Percentiles rank a stretch among this genome's conserved stretches.
These are phyloP conservation scores for Hystrix cristata DNA, from an alignment of 2,113 vertebrate species.

Conservation along the genomic window DNA sequence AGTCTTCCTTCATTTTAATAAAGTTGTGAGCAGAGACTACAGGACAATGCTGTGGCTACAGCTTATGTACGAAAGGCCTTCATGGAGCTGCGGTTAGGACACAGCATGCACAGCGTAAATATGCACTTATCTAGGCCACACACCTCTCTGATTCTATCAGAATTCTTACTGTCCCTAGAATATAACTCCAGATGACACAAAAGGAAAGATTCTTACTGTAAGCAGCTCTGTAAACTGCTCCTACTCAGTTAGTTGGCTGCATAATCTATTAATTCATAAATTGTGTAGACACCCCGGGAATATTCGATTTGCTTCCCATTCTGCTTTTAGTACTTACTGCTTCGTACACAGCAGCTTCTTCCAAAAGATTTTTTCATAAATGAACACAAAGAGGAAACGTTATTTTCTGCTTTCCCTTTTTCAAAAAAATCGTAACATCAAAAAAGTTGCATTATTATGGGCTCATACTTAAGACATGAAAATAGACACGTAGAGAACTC, in stretches of 20 bases:
- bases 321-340: neutral
- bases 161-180: neutral
- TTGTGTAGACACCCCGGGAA: neutral
- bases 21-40: neutral
- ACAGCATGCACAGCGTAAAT: neutral
- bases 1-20: constrained; percentile 10
- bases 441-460: constrained; percentile 2
- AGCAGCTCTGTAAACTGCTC: neutral
- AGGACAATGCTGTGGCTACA: neutral
- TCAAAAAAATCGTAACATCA: neutral
- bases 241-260: neutral
- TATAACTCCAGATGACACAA: neutral
- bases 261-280: neutral
- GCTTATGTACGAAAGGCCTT: neutral
- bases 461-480: neutral
- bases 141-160: neutral
- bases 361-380: constrained; percentile 14
- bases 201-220: neutral
- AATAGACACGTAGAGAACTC: neutral
- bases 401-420: neutral
- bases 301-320: neutral
- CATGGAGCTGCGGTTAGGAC: neutral
- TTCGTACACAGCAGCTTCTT: neutral
- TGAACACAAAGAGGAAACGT: neutral
- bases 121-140: neutral